Evolutionary conservation across 2,888 invertebrate species (phyloP), one percentile per base, ranked within the genome.

Genomic region (Tinea semifulvella): DNA sequence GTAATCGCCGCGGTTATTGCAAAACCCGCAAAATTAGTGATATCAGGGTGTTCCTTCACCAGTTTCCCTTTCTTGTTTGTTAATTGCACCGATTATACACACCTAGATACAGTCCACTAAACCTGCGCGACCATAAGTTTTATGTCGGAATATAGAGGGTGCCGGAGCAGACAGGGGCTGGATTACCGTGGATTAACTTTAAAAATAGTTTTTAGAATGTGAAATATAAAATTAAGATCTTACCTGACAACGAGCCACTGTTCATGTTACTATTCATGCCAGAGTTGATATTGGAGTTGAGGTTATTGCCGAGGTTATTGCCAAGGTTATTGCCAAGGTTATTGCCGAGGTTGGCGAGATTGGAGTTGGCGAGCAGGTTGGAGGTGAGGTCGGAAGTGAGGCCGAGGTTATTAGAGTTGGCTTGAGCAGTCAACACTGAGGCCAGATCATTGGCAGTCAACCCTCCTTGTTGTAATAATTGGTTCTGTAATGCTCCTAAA

Each of bases 381-480:
- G 35, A 7, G 1, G 26, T 42, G 18, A 48, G 27, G 42, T 42
- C 46, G 16, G 16, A 4, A 22, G 14, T 11, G 8, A 46, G 58
- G 3, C 56, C 61, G 46, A 76, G 46, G 45, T 56, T 63, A 14
- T 61, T 63, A n/a, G 59, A 56, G 48, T 68, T 69, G 1, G 54
- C 70, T 47, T 74, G 73, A 1, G 72, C 72, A 0, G 70, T 63
- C 2, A 80, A 56, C 3, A 77, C 70, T 16, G 74, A 68, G 0
- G 79, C 74, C 18, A 79, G 52, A 45, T 80, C 79, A 50, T 54
- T 75, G 2, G 80, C 79, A 1, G 80, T 77, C 18, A 80, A 56
- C 2, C 82, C 82, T n/a, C n/a, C n/a, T 59, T 82, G 82, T 48
- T 82, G 82, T 1, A 82, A 59, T 6, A 82, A 57, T 53, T 81